These are phyloP conservation scores for Hemaris fuciformis DNA, from an alignment of 2,888 invertebrate species.

Conservation along the genomic window DNA sequence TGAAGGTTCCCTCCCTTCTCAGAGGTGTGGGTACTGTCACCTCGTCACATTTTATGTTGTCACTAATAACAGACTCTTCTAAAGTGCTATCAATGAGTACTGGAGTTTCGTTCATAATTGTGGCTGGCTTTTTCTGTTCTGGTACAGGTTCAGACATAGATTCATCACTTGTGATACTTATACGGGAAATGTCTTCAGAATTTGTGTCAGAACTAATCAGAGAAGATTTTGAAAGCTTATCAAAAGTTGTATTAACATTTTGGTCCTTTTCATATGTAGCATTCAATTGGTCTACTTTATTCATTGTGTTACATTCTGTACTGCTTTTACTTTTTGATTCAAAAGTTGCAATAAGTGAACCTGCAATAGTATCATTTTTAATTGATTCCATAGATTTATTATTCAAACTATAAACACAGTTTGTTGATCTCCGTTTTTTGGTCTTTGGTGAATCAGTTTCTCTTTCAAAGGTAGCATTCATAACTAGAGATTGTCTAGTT, in stretches of 20 bases:
- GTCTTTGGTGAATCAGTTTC: conserved; percentile 13
- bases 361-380: background rate
- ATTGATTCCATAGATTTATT: background rate
- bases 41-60: conserved; percentile 14
- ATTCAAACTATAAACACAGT: background rate
- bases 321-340: conserved; percentile 9
- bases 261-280: conserved; percentile 41
- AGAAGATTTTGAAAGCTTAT: conserved; percentile 51
- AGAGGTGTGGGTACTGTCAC: conserved; percentile 39
- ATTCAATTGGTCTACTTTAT: conserved; percentile 22
- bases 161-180: conserved; percentile 68
- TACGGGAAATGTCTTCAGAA: conserved; percentile 43
- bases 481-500: conserved; percentile 12
- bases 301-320: conserved; percentile 11
- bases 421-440: background rate
- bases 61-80: conserved; percentile 46
- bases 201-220: conserved; percentile 57
- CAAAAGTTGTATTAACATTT: conserved; percentile 46
- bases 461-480: conserved; percentile 30
- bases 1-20: conserved; percentile 70
- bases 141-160: conserved; percentile 28
- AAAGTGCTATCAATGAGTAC: conserved; percentile 66
- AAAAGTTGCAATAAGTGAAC: conserved; percentile 18
- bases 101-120: conserved; percentile 59
- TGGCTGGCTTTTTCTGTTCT: conserved; percentile 32